Base-by-base conservation (phyloP, 2,797 vertebrate species). In the Melanotaenia maccullochi region DNA sequence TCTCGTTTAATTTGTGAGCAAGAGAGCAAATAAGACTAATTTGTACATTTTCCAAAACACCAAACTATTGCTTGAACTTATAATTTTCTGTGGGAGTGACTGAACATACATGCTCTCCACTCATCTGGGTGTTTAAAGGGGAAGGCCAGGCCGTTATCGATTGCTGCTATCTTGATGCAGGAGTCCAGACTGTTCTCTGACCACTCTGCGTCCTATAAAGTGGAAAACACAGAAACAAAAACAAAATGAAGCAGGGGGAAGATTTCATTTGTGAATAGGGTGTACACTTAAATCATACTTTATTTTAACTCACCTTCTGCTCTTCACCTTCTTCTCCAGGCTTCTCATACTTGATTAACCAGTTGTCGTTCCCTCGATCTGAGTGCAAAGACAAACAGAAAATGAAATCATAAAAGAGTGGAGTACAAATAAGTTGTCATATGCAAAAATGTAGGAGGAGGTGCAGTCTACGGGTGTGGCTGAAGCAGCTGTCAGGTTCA, bases 81-180 rank as follows among this genome's bases (percentile, higher is more conserved):
- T 18, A 5, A 44, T 44, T 44, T 18, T 44, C 14, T 44, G 16
- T 20, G 56, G 30, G 11, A 52, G 24, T 30, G 51, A 57, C 20
- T 42, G 32, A 61, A 88, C 98, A 89, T 93, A 99, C 98, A 99
- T 11, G 98, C 95, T 93, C 98, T 96, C 98, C 98, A 99, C 73
- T 98, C 97, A 76, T 99, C 98, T 0, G 98, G 98, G 90, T 99
- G 98, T 85, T 99, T 99, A 81, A 99, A 99, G 78, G 98, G 98
- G 91, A 99, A 99, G 20, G 98, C 97, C 73, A 99, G 91, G 66
- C 98, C 98, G 25, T 99, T 99, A 93, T 99, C 98, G 79, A 99
- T 99, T 12, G 98, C 97, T 79, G 98, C 98, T 13, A 99, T 96
- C 93, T 97, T 96, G 90, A 98, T 96, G 79, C 95, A 92, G 13